Percentiles rank a stretch among this genome's conserved stretches.
Evolutionary conservation across 2,888 invertebrate species (phyloP).

Genomic region (Lucinisca nassula): DNA sequence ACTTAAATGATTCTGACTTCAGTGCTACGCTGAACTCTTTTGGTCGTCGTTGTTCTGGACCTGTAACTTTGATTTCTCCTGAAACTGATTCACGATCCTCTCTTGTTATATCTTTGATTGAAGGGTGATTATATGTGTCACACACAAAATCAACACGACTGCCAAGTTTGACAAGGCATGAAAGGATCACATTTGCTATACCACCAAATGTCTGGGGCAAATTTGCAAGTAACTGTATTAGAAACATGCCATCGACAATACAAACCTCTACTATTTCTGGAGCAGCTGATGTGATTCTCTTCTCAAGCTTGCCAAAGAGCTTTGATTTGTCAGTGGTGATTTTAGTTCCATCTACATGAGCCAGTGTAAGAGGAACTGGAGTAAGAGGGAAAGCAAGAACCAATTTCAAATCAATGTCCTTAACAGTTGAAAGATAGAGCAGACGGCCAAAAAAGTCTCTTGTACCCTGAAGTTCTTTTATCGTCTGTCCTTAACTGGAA

Average conservation of each 20-base stretch:
- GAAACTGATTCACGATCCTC: background rate
- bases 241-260: slow-evolving; percentile 42
- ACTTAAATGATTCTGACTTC: slow-evolving; percentile 43
- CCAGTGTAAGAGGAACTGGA: slow-evolving; percentile 44
- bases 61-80: background rate
- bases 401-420: slow-evolving; percentile 43
- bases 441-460: slow-evolving; percentile 57
- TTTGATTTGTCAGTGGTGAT: slow-evolving; percentile 47
- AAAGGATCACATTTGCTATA: background rate
- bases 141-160: background rate
- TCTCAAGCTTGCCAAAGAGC: slow-evolving; percentile 40
- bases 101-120: slow-evolving; percentile 11
- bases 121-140: background rate
- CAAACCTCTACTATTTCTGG: slow-evolving; percentile 16
- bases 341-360: slow-evolving; percentile 46
- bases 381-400: slow-evolving; percentile 37
- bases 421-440: background rate
- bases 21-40: slow-evolving; percentile 28
- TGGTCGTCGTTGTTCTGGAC: slow-evolving; percentile 17
- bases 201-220: slow-evolving; percentile 12
- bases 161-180: background rate
- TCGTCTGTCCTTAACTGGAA: background rate
- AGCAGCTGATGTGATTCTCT: background rate
- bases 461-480: slow-evolving; percentile 21
- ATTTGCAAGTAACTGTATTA: slow-evolving; percentile 12